Evolutionary conservation across 2,888 invertebrate species (phyloP).

Genomic region (Drosophila limbata): DNA sequence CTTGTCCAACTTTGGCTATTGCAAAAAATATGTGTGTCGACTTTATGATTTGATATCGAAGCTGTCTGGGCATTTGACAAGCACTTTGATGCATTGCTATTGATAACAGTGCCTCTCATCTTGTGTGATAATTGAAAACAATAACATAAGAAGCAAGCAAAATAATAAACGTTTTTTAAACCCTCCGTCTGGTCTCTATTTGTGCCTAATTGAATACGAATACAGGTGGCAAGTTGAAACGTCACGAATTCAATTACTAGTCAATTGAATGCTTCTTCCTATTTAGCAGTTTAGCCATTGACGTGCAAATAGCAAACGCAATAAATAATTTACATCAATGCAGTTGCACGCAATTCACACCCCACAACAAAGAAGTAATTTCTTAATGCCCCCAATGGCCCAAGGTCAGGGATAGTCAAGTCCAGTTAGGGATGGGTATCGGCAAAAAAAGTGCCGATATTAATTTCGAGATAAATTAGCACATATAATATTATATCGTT

Average conservation of each 20-base stretch:
- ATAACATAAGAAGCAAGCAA: not conserved
- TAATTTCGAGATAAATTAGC: not conserved
- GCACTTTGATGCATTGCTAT: constrained; percentile 55
- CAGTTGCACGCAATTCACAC: constrained; percentile 24
- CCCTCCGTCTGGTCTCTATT: not conserved
- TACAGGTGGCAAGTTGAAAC: constrained; percentile 28
- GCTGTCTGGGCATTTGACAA: constrained; percentile 48
- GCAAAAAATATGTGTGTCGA: constrained; percentile 13
- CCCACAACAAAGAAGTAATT: constrained; percentile 29
- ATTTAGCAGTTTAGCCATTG: constrained; percentile 19
- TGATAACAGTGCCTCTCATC: constrained; percentile 46
- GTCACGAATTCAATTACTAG: constrained; percentile 52
- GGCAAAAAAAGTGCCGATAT: not conserved
- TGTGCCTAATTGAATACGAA: constrained; percentile 10
- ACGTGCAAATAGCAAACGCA: constrained; percentile 27
- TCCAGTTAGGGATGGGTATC: not conserved
- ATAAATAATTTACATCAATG: constrained; percentile 50
- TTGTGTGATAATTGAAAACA: constrained; percentile 29
- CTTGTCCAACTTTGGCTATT: constrained; percentile 12
- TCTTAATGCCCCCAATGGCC: constrained; percentile 19
- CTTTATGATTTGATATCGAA: constrained; percentile 41
- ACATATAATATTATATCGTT: not conserved
- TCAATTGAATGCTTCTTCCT: constrained; percentile 35
- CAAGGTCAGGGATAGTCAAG: constrained; percentile 47
- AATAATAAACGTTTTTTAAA: constrained; percentile 29